phyloP scores from a whole-genome alignment of 2,113 vertebrate species.

The Lepisosteus osseus region DNA sequence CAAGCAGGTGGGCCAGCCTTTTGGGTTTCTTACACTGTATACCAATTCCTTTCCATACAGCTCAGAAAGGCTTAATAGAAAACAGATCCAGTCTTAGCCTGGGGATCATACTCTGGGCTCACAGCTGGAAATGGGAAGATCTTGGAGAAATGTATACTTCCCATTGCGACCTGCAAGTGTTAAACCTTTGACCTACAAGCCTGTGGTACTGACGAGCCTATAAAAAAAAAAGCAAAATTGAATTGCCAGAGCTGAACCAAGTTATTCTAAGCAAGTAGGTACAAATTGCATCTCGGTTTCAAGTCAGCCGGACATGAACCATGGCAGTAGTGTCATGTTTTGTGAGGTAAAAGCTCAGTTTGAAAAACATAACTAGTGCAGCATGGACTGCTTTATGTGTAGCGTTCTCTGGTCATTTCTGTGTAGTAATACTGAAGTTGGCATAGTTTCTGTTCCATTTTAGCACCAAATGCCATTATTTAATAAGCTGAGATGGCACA shows the following conservation, averaged over 20 bases:
- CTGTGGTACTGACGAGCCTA: slow-evolving; percentile 18
- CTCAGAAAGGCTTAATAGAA: slow-evolving; percentile 51
- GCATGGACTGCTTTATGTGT: too few species aligned
- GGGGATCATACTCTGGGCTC: slow-evolving; percentile 21
- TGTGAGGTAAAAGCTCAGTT: not conserved
- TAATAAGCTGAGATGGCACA: too few species aligned
- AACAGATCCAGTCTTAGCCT: slow-evolving; percentile 33
- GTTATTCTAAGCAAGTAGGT: not conserved
- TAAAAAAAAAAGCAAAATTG: slow-evolving; percentile 2
- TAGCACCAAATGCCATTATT: too few species aligned
- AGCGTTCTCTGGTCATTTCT: too few species aligned
- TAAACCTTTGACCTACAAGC: slow-evolving; percentile 7
- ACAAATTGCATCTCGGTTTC: not conserved
- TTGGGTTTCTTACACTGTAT: slow-evolving; percentile 33
- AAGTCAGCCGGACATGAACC: not conserved
- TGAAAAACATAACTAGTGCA: not conserved
- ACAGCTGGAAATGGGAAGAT: slow-evolving; percentile 27
- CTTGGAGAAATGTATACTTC: slow-evolving; percentile 51
- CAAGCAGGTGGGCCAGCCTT: slow-evolving; percentile 47
- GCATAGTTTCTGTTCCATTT: not conserved
- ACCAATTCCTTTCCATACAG: slow-evolving; percentile 31
- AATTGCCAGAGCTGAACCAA: not conserved
- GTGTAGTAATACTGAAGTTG: too few species aligned
- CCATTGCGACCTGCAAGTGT: slow-evolving; percentile 5
- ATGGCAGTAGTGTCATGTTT: not conserved